These are phyloP conservation scores for Helostoma temminkii DNA, from an alignment of 2,797 vertebrate genomes.

Conservation along the genomic window DNA sequence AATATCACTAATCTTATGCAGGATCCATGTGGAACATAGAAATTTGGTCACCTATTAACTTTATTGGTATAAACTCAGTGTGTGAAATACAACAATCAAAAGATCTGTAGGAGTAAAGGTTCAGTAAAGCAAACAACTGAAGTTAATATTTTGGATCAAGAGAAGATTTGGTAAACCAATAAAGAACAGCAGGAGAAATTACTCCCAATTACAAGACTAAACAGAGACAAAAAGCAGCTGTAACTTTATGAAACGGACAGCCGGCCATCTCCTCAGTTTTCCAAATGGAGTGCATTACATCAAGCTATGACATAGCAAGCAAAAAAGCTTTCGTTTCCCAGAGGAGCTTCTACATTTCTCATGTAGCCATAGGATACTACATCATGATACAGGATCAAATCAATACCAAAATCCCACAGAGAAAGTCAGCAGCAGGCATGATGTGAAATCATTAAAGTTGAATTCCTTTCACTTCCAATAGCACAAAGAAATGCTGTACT, in stretches of 20 bases:
- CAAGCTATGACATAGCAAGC: conserved; percentile 35
- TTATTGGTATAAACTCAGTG: conserved; percentile 1
- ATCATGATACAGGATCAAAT: conserved; percentile 60
- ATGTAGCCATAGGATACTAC: conserved; percentile 46
- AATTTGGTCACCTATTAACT: conserved; percentile 2
- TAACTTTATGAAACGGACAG: conserved; percentile 29
- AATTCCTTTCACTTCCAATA: conserved; percentile 26
- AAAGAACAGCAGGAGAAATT: conserved; percentile 18
- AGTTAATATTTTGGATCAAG: conserved; percentile 10
- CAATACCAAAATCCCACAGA: conserved; percentile 52
- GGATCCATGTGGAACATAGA: conserved; percentile 1
- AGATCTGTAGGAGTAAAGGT: neutral
- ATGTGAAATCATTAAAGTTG: conserved; percentile 41
- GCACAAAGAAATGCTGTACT: conserved; percentile 10
- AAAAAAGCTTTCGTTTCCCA: conserved; percentile 56
- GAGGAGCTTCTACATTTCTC: conserved; percentile 46
- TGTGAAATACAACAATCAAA: conserved; percentile 19
- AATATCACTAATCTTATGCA: conserved; percentile 26
- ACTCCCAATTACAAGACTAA: conserved; percentile 28
- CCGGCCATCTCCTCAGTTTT: conserved; percentile 47
- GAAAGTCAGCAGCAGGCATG: conserved; percentile 18
- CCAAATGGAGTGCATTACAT: conserved; percentile 56
- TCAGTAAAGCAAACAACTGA: conserved; percentile 5
- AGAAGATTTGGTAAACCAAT: conserved; percentile 33
- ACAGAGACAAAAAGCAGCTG: conserved; percentile 39